Evolutionary conservation across 2,113 vertebrate species (phyloP).

Genomic region (Caracal caracal): DNA sequence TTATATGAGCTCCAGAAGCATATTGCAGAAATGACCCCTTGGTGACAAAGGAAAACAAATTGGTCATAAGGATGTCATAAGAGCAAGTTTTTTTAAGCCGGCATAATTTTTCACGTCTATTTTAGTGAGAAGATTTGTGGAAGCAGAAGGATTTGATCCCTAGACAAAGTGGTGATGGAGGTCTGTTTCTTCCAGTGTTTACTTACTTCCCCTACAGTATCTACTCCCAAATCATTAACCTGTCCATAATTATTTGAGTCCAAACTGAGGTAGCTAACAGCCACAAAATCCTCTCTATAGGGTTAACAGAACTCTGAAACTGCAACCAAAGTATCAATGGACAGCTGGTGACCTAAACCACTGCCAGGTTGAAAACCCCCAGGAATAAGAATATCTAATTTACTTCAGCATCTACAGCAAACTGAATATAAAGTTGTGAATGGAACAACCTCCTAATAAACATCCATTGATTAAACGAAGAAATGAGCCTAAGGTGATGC

Average conservation of each 20-base stretch:
- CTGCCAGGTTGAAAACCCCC: background rate
- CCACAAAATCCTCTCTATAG: background rate
- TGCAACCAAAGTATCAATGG: background rate
- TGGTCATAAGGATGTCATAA: background rate
- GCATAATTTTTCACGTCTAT: slow-evolving; percentile 39
- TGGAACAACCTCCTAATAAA: background rate
- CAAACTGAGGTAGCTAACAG: background rate
- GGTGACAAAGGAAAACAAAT: background rate
- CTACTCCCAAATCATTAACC: background rate
- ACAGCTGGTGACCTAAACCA: background rate
- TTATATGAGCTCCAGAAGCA: background rate
- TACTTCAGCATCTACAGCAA: background rate
- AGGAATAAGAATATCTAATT: background rate
- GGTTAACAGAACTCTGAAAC: background rate
- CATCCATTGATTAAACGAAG: background rate
- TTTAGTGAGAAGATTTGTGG: slow-evolving; percentile 32
- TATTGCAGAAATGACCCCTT: background rate
- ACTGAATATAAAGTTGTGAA: background rate
- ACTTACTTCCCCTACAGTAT: background rate
- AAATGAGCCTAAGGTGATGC: background rate
- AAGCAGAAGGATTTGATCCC: background rate
- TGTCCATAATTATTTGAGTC: background rate
- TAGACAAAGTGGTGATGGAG: background rate
- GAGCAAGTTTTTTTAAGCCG: slow-evolving; percentile 30
- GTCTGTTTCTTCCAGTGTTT: background rate